phyloP scores from a whole-genome alignment of 2,797 vertebrate genomes.

The Graptemys geographica region DNA sequence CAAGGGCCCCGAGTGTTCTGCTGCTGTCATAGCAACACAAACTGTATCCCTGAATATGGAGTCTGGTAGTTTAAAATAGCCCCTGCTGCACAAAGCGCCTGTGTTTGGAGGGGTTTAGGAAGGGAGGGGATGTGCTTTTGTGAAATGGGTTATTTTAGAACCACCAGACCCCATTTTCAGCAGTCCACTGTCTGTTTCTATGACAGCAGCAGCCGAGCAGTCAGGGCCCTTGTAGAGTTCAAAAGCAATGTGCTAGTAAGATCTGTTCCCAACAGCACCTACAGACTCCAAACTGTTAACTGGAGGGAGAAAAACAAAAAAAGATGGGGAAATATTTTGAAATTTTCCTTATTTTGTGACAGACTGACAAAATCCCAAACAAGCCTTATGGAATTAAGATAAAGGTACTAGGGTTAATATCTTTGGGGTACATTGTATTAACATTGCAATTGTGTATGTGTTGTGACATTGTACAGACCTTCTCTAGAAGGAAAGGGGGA shows the following conservation, averaged over 20 bases:
- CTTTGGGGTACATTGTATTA: background rate
- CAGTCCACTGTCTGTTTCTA: background rate
- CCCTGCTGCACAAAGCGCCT: background rate
- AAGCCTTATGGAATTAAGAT: background rate
- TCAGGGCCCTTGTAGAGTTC: fast-evolving
- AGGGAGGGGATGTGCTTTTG: fast-evolving
- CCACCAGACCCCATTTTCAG: fast-evolving
- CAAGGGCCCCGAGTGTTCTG: background rate
- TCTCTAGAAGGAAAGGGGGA: background rate
- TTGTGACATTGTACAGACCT: background rate
- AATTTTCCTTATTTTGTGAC: background rate
- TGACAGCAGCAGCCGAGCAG: background rate
- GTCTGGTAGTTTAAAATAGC: background rate
- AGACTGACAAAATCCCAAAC: too few species aligned
- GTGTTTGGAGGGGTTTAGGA: background rate
- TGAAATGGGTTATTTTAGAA: background rate
- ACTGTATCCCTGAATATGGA: background rate
- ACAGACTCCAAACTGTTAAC: background rate
- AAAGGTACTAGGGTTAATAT: background rate
- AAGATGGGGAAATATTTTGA: fast-evolving
- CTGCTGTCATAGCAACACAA: background rate
- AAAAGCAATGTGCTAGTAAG: background rate
- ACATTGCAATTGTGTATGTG: background rate
- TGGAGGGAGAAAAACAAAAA: background rate
- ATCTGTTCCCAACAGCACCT: background rate